Percentiles rank a stretch among this genome's conserved stretches.
These are phyloP conservation scores for Laticauda laticaudata DNA, from an alignment of 2,113 vertebrate species.

Conservation along the genomic window DNA sequence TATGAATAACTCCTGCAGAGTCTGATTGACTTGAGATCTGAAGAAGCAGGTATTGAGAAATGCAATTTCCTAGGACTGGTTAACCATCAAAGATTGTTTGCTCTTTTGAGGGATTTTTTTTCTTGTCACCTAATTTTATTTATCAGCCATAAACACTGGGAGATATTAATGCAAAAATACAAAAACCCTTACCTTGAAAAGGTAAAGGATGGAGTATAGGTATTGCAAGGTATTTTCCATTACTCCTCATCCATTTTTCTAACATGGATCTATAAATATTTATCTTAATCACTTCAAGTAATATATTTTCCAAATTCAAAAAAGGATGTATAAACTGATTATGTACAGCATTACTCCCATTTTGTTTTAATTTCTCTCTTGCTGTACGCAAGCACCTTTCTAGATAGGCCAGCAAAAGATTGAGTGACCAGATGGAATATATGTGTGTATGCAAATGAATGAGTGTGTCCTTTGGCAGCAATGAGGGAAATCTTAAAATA, in stretches of 20 bases:
- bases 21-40: background rate
- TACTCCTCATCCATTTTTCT: background rate
- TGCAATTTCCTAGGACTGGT: background rate
- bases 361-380: background rate
- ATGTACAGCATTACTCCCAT: background rate
- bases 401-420: background rate
- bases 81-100: background rate
- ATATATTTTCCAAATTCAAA: background rate
- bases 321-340: background rate
- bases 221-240: background rate
- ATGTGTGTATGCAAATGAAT: background rate
- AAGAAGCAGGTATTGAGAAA: background rate
- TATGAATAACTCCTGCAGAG: conserved; percentile 33
- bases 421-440: background rate
- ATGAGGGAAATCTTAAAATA: background rate
- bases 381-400: background rate
- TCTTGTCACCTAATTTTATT: conserved; percentile 1
- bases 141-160: background rate
- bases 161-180: background rate
- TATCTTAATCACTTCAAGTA: background rate
- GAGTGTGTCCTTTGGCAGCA: conserved; percentile 25
- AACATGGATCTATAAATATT: background rate
- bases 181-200: background rate
- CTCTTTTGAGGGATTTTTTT: background rate
- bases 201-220: background rate